These are phyloP conservation scores for Tonatia bakeri DNA, from an alignment of 2,113 vertebrate genomes.

Conservation along the genomic window DNA sequence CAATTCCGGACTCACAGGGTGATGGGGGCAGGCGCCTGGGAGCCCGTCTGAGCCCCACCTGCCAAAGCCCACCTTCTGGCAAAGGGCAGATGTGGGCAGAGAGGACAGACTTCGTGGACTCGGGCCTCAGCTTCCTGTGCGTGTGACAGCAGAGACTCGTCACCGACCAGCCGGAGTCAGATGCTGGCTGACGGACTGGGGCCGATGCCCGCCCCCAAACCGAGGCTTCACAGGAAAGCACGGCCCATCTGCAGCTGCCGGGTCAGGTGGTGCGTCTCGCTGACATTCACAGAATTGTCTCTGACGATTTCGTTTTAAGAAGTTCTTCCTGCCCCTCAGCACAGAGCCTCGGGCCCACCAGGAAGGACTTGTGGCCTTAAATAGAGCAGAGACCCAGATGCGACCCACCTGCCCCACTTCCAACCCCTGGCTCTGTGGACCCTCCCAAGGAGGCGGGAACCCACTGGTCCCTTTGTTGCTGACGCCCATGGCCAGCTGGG, in stretches of 20 bases:
- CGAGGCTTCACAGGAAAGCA: background rate
- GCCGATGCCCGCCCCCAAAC: background rate
- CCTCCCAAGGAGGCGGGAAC: background rate
- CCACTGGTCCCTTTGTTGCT: fast-evolving
- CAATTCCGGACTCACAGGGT: too few species aligned
- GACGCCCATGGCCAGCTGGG: background rate
- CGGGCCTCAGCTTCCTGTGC: background rate
- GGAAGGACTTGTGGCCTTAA: background rate
- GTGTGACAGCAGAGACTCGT: fast-evolving
- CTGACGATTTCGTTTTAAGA: background rate
- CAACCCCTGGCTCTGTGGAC: background rate
- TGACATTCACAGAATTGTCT: background rate
- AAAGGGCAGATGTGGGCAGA: background rate
- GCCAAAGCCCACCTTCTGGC: background rate
- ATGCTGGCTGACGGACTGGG: background rate
- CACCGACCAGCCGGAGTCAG: background rate
- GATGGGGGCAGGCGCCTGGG: background rate
- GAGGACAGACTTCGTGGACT: background rate
- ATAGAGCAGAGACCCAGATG: background rate
- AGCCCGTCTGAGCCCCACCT: background rate
- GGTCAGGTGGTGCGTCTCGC: background rate
- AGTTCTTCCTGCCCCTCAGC: background rate
- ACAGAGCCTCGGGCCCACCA: background rate
- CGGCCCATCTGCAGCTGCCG: background rate
- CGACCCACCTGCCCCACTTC: background rate